Percentiles rank a stretch among this genome's conserved stretches.
Evolutionary conservation across 1,140 invertebrate species (phyloP).

Genomic region (Cryptotermes secundus): DNA sequence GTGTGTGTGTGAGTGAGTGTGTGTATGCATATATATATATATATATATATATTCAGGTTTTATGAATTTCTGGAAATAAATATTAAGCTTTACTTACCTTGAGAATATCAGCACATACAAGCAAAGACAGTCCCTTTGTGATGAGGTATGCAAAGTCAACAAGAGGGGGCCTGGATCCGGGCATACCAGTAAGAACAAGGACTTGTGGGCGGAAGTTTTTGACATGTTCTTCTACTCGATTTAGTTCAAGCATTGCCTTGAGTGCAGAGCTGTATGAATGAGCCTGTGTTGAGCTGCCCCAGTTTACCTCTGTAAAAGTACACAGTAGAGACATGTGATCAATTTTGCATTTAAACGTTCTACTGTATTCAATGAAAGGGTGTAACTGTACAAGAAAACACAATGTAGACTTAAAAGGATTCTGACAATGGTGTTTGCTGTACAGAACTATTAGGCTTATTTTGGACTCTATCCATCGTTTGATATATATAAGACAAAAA

Average conservation of each 20-base stretch:
- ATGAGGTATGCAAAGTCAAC: conserved; percentile 64
- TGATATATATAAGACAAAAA: too few relatives aligned
- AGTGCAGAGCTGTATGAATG: conserved; percentile 63
- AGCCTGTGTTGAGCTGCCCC: conserved; percentile 68
- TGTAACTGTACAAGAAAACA: too few relatives aligned
- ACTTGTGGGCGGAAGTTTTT: conserved; percentile 69
- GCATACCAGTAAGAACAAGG: conserved; percentile 61
- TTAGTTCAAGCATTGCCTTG: conserved; percentile 57
- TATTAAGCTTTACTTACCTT: conserved; percentile 45
- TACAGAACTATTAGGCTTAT: too few relatives aligned
- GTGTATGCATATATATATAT: too few relatives aligned
- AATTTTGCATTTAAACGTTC: not conserved
- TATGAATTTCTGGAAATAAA: too few relatives aligned
- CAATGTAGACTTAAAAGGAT: too few relatives aligned
- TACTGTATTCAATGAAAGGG: not conserved
- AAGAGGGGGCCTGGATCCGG: conserved; percentile 58
- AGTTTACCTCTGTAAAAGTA: conserved; percentile 59
- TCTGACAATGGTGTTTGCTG: too few relatives aligned
- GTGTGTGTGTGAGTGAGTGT: too few relatives aligned
- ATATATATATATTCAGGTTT: too few relatives aligned
- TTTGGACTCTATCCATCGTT: too few relatives aligned
- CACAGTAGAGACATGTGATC: not conserved
- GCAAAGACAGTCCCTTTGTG: conserved; percentile 61
- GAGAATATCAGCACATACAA: conserved; percentile 63
- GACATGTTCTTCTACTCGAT: conserved; percentile 63